Evolutionary conservation across 2,113 vertebrate genomes (phyloP).

Genomic region (Silurus meridionalis): DNA sequence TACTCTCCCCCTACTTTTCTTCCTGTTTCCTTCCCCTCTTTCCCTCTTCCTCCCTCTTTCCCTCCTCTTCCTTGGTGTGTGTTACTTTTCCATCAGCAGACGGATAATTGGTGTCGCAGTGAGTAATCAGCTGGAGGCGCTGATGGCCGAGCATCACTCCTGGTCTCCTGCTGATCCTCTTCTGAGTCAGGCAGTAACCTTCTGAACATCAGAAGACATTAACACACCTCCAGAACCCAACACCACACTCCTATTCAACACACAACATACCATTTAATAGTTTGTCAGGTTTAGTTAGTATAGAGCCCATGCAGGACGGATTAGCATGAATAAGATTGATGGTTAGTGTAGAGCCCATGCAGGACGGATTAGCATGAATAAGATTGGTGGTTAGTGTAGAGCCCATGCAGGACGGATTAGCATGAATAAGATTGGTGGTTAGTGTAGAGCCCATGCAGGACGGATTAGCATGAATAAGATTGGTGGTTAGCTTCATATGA

Average conservation of each 20-base stretch:
- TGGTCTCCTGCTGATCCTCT: slow-evolving; percentile 4
- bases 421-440: too few relatives aligned
- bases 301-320: too few relatives aligned
- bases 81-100: not conserved
- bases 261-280: not conserved
- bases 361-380: too few relatives aligned
- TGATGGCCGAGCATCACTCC: slow-evolving; percentile 22
- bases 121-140: slow-evolving; percentile 44
- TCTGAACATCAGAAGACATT: not conserved
- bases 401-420: too few relatives aligned
- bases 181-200: slow-evolving; percentile 29
- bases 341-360: too few relatives aligned
- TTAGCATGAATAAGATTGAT: too few relatives aligned
- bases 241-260: not conserved
- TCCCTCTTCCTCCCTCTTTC: not conserved
- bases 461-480: too few relatives aligned
- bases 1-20: not conserved
- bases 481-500: too few relatives aligned
- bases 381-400: too few relatives aligned
- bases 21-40: not conserved
- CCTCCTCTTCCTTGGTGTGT: not conserved
- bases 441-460: too few relatives aligned
- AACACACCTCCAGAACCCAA: not conserved
- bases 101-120: slow-evolving; percentile 49
- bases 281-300: too few relatives aligned